These are phyloP conservation scores for Danaus melanippus DNA, from an alignment of 1,140 invertebrate species.

Conservation along the genomic window DNA sequence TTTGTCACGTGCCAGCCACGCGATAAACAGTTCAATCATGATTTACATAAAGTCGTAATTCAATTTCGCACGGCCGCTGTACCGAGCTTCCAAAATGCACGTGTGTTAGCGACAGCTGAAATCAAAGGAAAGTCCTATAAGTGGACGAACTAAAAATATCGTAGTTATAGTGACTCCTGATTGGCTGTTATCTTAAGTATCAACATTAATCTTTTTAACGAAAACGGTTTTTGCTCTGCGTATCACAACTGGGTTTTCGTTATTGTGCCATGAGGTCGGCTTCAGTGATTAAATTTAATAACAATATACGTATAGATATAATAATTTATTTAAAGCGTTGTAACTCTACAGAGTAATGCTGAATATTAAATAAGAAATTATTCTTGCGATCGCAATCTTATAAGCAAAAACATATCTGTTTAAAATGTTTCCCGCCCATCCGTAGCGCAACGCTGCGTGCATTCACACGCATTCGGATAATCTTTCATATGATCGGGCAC, in stretches of 20 bases:
- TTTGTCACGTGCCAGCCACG: slow-evolving; percentile 41
- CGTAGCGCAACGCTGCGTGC: slow-evolving; percentile 51
- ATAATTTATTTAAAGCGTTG: too few species aligned
- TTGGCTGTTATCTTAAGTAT: too few species aligned
- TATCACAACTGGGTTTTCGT: too few species aligned
- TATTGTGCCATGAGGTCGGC: too few species aligned
- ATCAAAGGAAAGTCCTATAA: slow-evolving; percentile 29
- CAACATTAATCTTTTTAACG: too few species aligned
- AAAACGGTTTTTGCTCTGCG: too few species aligned
- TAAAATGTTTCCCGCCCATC: slow-evolving; percentile 63
- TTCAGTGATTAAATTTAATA: too few species aligned
- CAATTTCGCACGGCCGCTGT: slow-evolving; percentile 39
- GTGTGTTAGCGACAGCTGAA: slow-evolving; percentile 51
- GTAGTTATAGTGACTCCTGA: too few species aligned
- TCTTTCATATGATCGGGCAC: slow-evolving; percentile 65
- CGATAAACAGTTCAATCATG: slow-evolving; percentile 51
- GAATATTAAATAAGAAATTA: slow-evolving; percentile 32
- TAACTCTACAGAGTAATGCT: not conserved
- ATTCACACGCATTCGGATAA: slow-evolving; percentile 68
- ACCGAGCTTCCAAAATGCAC: slow-evolving; percentile 28
- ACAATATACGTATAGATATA: too few species aligned
- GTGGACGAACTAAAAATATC: too few species aligned
- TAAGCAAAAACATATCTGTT: slow-evolving; percentile 45
- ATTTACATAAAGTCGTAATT: slow-evolving; percentile 60
- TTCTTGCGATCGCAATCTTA: slow-evolving; percentile 40